Evolutionary conservation across 2,888 invertebrate genomes (phyloP), one percentile per base, ranked within the genome.

Genomic region (Drosophila mimica): DNA sequence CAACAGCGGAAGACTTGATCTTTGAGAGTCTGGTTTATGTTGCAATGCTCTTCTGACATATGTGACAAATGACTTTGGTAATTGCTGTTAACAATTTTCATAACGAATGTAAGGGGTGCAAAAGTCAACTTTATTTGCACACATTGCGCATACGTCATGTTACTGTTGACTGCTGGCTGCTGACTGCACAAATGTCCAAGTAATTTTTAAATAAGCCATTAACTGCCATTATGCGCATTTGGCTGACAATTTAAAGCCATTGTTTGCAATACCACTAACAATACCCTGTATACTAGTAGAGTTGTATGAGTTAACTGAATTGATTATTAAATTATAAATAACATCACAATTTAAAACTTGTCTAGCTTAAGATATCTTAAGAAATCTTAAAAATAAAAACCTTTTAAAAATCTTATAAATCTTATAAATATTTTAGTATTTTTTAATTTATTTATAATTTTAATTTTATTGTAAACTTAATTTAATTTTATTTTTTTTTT

Each of bases 11-110:
- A 56, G 56, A 56, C 34, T 63, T 48, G 15, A 31, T 30, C 31
- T 49, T 15, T 17, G 51, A n/a, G n/a, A 57, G 38, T 46, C 34
- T 59, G 20, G n/a, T 36, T 17, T 30, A n/a, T 15, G 30, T 2
- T 49, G 30, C 30, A 46, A 4, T 25, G 31, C 46, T 5, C 43
- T 17, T 13, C 43, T 56, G 59, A 65, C 77, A 58, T 80, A 38
- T 66, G 61, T 76, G 79, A 74, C 76, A 76, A 89, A 78, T 73
- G 81, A 69, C 73, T 79, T 61, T 68, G 70, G 76, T 70, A 86
- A 89, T 89, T 83, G 72, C 58, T 74, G 76, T 57, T 71, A 69
- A 72, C 87, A 81, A 78, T 60, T 74, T 66, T 65, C 65, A 81
- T 71, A 71, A 74, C 58, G 58, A 34, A 72, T 56, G 61, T 63